A percentile compares a stretch with the other conserved stretches of the same genome.
phyloP scores from a whole-genome alignment of 2,888 invertebrate species.

The Penaeus monodon region DNA sequence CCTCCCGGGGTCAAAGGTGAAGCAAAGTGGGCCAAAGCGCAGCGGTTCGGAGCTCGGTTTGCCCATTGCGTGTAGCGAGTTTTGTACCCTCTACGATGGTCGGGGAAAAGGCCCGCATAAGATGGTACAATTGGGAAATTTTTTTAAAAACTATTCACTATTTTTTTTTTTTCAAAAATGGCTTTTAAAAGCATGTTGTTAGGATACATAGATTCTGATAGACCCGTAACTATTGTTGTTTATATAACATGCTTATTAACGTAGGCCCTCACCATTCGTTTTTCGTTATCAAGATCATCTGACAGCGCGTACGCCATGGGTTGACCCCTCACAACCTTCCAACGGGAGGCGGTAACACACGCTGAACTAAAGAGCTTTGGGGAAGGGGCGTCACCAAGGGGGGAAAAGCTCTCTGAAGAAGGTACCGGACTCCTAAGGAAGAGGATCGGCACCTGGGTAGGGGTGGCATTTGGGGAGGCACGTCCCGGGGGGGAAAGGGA shows the following conservation, averaged over 20 bases:
- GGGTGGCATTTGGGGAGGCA: background rate
- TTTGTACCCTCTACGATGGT: slow-evolving; percentile 46
- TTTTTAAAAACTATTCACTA: too few species aligned
- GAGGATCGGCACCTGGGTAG: slow-evolving; percentile 20
- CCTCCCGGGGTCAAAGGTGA: slow-evolving; percentile 26
- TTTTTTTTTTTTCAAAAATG: too few species aligned
- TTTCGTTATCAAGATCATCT: slow-evolving; percentile 51
- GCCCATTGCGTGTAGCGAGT: slow-evolving; percentile 42
- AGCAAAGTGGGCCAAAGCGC: slow-evolving; percentile 50
- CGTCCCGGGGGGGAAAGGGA: too few species aligned
- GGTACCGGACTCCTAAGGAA: slow-evolving; percentile 53
- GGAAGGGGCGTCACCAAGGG: slow-evolving; percentile 38
- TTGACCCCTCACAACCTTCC: slow-evolving; percentile 57
- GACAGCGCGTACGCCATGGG: slow-evolving; percentile 57
- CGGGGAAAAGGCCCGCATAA: background rate
- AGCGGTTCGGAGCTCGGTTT: slow-evolving; percentile 32
- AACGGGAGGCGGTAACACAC: slow-evolving; percentile 49
- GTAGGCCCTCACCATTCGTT: slow-evolving; percentile 30
- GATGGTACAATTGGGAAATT: too few species aligned
- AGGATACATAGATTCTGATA: too few species aligned
- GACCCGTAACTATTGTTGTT: too few species aligned
- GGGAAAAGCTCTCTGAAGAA: slow-evolving; percentile 28
- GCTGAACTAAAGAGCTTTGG: slow-evolving; percentile 47
- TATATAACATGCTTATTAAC: too few species aligned
- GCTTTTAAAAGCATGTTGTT: too few species aligned